Evolutionary conservation across 2,113 vertebrate species (phyloP).

Genomic region (Phalacrocorax brasilianus): DNA sequence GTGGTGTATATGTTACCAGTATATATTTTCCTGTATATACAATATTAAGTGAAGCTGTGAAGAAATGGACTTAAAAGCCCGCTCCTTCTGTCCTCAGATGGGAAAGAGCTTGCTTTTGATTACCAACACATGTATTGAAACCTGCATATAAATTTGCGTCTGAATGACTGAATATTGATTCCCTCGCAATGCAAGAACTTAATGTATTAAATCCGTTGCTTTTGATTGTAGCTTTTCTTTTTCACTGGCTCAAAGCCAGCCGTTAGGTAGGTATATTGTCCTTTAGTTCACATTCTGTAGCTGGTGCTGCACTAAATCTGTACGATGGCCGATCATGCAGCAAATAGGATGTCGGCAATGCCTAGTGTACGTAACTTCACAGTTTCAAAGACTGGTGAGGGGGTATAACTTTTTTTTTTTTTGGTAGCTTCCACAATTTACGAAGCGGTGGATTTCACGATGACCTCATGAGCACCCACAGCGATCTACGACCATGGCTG

Average conservation of each 20-base stretch:
- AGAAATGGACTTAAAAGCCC: slow-evolving; percentile 49
- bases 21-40: slow-evolving; percentile 61
- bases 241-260: slow-evolving; percentile 62
- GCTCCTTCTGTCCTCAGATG: slow-evolving; percentile 47
- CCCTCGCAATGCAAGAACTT: slow-evolving; percentile 58
- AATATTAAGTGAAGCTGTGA: slow-evolving; percentile 61
- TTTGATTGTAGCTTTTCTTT: slow-evolving; percentile 62
- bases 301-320: slow-evolving; percentile 57
- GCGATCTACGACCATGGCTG: slow-evolving; percentile 97
- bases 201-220: slow-evolving; percentile 9
- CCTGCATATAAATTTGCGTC: slow-evolving; percentile 1
- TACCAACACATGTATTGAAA: slow-evolving; percentile 14
- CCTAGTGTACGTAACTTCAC: slow-evolving; percentile 71
- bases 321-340: slow-evolving; percentile 17
- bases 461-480: slow-evolving; percentile 93
- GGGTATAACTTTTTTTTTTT: not conserved
- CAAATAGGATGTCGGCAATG: slow-evolving; percentile 7
- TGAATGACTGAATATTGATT: slow-evolving; percentile 56
- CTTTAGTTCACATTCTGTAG: slow-evolving; percentile 62
- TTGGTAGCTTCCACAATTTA: slow-evolving; percentile 18
- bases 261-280: slow-evolving; percentile 28
- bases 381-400: slow-evolving; percentile 69
- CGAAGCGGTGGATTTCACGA: not conserved
- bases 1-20: slow-evolving; percentile 65
- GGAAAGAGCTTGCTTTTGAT: slow-evolving; percentile 54